phyloP scores from a whole-genome alignment of 2,113 vertebrate species.

The Serilophus lunatus region DNA sequence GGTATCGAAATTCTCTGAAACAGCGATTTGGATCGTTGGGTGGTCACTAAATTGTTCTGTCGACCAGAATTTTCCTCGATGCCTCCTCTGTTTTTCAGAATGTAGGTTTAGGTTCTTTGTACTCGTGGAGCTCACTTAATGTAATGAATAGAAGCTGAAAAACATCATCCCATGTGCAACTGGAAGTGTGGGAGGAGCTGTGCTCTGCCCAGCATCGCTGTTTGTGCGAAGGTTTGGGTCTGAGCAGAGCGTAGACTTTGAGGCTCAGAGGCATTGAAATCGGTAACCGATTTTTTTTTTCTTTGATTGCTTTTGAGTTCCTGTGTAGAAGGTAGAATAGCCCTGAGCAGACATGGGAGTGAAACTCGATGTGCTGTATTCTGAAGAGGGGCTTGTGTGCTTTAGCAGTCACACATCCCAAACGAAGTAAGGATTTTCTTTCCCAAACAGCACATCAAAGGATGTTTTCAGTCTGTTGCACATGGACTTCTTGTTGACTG shows the following conservation, averaged over 20 bases:
- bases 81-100: not conserved
- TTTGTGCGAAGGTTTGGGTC: not conserved
- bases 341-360: rapidly evolving
- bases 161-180: rapidly evolving
- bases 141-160: not conserved
- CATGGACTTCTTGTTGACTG: not conserved
- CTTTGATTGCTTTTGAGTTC: not conserved
- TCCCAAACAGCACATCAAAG: not conserved
- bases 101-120: not conserved
- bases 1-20: not conserved
- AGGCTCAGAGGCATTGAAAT: not conserved
- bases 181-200: not conserved
- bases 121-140: not conserved
- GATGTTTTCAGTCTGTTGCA: not conserved
- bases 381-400: rapidly evolving
- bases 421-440: not conserved
- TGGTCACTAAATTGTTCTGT: not conserved
- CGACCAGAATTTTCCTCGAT: not conserved
- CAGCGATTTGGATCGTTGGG: rapidly evolving
- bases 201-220: not conserved
- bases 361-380: not conserved
- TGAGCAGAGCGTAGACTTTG: not conserved
- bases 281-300: too few relatives aligned
- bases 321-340: not conserved
- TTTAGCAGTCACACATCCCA: not conserved